Evolutionary conservation across 1,140 invertebrate species (phyloP), one percentile per base, ranked within the genome.

Genomic region (Calephelis nemesis): DNA sequence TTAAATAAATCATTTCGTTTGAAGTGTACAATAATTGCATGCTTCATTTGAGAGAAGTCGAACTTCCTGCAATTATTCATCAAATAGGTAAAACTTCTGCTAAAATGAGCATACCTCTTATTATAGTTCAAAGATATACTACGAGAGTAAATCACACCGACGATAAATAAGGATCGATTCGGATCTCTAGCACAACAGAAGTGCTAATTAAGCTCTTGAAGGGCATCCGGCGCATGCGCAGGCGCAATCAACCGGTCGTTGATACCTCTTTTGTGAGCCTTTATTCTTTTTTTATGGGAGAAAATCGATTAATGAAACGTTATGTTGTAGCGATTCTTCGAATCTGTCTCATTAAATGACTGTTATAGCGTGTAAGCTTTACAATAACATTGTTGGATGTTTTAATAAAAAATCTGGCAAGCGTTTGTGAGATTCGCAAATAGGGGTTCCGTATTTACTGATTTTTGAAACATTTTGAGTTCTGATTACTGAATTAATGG

Each of bases 191-290:
- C 67, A 65, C 75, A 70, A 73, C 78, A 77, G 74, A 76, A 79
- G 72, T 72, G 73, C 72, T 85, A 85, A 85, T 85, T 85, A 84
- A 84, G 71, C 75, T 74, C 75, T 77, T 70, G 77, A 83, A 85
- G 81, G 83, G 84, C 82, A 83, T 83, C 82, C 82, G 81, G 75
- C 75, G 73, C 70, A 71, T 70, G 69, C 73, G 65, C 69, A 71
- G 72, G 69, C 73, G 78, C 75, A 80, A 84, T 85, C 81, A 84
- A 81, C 75, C 78, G 84, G 84, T 85, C 84, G 78, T 85, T 85
- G 79, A 75, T 76, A 77, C 81, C 71, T 76, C 74, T 48, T 47
- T 60, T 48, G 45, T 64, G 63, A 48, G 45, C 45, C 47, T 64
- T 64, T 64, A 47, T 45, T 9, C 42, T 64, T 64, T 63, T 64